These are phyloP conservation scores for Pocillopora grandis DNA, from an alignment of 92 coral and sea anemone species.

Conservation along the genomic window DNA sequence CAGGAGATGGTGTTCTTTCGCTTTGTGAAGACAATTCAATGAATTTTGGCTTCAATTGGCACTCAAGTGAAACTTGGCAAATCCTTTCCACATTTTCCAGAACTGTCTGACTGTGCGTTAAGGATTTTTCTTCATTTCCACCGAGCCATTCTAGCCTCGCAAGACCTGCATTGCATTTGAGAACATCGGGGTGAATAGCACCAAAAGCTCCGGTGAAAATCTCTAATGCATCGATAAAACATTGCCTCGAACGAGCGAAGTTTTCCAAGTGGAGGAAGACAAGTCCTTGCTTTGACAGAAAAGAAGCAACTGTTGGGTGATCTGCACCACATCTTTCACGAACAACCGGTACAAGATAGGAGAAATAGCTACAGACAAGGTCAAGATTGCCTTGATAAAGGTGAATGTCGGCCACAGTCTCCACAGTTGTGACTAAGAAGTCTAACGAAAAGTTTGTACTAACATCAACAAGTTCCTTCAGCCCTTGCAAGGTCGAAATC, in stretches of 20 bases:
- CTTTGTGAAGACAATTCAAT: background rate
- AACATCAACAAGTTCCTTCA: background rate
- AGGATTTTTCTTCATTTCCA: background rate
- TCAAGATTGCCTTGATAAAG: constrained; percentile 1
- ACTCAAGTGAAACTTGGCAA: background rate
- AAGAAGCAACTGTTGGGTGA: background rate
- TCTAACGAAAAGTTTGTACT: background rate
- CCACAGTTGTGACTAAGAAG: background rate
- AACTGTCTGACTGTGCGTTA: background rate
- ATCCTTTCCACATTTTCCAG: background rate
- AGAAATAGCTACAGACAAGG: background rate
- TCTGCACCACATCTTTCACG: background rate
- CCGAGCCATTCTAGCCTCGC: background rate
- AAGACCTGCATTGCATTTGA: background rate
- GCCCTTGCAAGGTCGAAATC: background rate
- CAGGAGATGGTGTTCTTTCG: background rate
- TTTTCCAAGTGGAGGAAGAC: background rate
- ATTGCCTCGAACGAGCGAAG: background rate
- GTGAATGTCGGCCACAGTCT: background rate
- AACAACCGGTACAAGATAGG: background rate
- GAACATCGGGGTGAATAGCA: background rate
- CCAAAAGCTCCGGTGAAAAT: background rate
- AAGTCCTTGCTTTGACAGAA: background rate
- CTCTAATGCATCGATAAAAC: background rate
- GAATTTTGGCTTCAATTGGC: background rate